These are phyloP conservation scores for Silurus asotus DNA, from an alignment of 2,113 vertebrate genomes.

Conservation along the genomic window DNA sequence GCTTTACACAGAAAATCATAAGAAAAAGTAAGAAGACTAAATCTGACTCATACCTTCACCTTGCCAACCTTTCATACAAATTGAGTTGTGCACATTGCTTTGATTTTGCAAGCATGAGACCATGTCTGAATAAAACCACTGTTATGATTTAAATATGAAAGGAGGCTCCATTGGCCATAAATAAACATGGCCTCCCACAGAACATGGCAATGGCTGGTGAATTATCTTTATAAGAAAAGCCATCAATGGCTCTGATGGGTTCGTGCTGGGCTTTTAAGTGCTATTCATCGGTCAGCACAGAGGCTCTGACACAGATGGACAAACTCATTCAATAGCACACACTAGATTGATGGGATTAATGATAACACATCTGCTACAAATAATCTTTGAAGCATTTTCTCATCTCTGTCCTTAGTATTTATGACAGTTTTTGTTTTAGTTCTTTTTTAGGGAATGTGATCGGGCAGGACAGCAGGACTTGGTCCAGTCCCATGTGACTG, in stretches of 20 bases:
- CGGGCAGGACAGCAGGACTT: slow-evolving; percentile 58
- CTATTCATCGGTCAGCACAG: slow-evolving; percentile 36
- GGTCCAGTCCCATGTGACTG: slow-evolving; percentile 56
- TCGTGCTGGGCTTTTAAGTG: slow-evolving; percentile 57
- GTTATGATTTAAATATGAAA: slow-evolving; percentile 52
- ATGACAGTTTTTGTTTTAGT: slow-evolving; percentile 64
- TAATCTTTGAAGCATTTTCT: slow-evolving; percentile 39
- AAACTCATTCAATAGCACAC: slow-evolving; percentile 10
- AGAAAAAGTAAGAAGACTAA: background rate
- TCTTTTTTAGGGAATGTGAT: slow-evolving; percentile 68
- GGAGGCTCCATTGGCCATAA: slow-evolving; percentile 66
- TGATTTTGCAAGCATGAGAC: background rate
- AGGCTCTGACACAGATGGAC: slow-evolving; percentile 5
- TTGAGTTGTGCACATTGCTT: background rate
- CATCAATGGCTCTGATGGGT: slow-evolving; percentile 60
- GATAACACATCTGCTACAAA: slow-evolving; percentile 38
- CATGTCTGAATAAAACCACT: slow-evolving; percentile 26
- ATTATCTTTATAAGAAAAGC: slow-evolving; percentile 65
- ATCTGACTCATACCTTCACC: background rate
- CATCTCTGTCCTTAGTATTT: slow-evolving; percentile 53
- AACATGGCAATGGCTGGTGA: slow-evolving; percentile 59
- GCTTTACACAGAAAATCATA: background rate
- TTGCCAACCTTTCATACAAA: background rate
- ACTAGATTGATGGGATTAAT: slow-evolving; percentile 52
- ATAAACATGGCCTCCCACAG: slow-evolving; percentile 66